A percentile compares a stretch with the other conserved stretches of the same genome.
Evolutionary conservation across 2,888 invertebrate genomes (phyloP).

Genomic region (Sphaerophoria rueppellii): DNA sequence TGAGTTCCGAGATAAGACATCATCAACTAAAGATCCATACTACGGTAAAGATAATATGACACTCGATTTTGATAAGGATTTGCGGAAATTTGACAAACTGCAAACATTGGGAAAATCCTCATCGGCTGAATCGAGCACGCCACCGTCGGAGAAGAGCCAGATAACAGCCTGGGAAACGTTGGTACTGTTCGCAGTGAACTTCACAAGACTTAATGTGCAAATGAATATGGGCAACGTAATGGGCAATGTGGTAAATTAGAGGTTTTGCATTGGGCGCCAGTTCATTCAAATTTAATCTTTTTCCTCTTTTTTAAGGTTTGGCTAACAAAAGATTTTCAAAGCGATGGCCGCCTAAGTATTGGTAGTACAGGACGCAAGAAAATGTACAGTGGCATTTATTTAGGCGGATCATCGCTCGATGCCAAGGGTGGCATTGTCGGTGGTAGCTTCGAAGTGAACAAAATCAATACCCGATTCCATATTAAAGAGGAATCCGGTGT

Average conservation of each 20-base stretch:
- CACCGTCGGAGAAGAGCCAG: constrained; percentile 85
- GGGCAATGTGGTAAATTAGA: constrained; percentile 94
- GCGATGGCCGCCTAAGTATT: constrained; percentile 95
- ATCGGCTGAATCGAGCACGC: constrained; percentile 84
- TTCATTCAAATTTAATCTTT: neutral
- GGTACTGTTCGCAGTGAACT: constrained; percentile 97
- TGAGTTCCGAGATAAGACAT: constrained; percentile 69
- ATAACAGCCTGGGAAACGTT: constrained; percentile 96
- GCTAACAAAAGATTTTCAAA: constrained; percentile 95
- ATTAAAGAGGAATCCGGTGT: constrained; percentile 94
- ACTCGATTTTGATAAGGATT: constrained; percentile 84
- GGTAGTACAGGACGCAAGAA: constrained; percentile 97
- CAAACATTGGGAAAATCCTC: constrained; percentile 84
- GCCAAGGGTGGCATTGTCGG: constrained; percentile 99
- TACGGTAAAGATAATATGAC: constrained; percentile 84
- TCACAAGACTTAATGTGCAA: constrained; percentile 96
- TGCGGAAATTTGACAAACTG: constrained; percentile 82
- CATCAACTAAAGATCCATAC: constrained; percentile 76
- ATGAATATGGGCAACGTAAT: constrained; percentile 99
- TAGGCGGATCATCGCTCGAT: constrained; percentile 95
- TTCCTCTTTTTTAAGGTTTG: constrained; percentile 83
- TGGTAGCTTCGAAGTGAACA: constrained; percentile 95
- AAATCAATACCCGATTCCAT: constrained; percentile 94
- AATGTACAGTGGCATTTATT: constrained; percentile 93
- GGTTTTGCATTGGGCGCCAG: neutral